Percentiles rank a stretch among this genome's conserved stretches.
These are phyloP conservation scores for Pseudomugil gertrudae DNA, from an alignment of 2,797 vertebrate species.

Conservation along the genomic window DNA sequence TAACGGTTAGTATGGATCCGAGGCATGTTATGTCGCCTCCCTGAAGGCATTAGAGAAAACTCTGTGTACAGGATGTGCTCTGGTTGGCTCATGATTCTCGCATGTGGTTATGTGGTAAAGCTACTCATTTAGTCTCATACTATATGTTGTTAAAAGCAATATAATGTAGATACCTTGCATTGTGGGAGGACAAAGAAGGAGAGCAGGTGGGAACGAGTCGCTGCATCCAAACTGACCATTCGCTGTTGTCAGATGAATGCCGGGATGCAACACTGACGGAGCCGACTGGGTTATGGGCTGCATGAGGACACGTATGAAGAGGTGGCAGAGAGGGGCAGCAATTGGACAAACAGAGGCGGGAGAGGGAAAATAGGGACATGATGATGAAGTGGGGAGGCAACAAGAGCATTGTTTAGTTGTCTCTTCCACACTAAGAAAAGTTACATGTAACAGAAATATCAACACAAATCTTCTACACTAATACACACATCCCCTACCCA, in stretches of 20 bases:
- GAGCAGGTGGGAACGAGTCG: slow-evolving; percentile 93
- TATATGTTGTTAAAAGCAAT: neutral
- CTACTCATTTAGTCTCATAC: neutral
- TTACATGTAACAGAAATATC: neutral
- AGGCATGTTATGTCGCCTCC: too few species aligned
- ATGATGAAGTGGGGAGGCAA: neutral
- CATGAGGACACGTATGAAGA: slow-evolving; percentile 10
- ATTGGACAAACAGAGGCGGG: neutral
- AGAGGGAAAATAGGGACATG: neutral
- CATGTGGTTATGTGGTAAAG: too few species aligned
- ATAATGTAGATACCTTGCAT: slow-evolving; percentile 88
- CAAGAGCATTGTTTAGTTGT: neutral
- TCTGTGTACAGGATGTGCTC: too few species aligned
- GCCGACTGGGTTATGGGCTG: slow-evolving; percentile 89
- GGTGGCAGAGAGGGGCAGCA: neutral
- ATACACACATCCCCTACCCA: neutral
- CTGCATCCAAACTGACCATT: slow-evolving; percentile 92
- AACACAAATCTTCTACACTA: neutral
- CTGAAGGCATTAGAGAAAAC: too few species aligned
- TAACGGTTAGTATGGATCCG: too few species aligned
- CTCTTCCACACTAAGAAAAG: neutral
- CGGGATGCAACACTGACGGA: slow-evolving; percentile 91
- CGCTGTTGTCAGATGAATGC: slow-evolving; percentile 90
- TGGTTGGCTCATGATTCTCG: too few species aligned
- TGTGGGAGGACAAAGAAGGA: slow-evolving; percentile 93